Evolutionary conservation across 1,140 invertebrate genomes (phyloP).

Genomic region (Apolygus lucorum): DNA sequence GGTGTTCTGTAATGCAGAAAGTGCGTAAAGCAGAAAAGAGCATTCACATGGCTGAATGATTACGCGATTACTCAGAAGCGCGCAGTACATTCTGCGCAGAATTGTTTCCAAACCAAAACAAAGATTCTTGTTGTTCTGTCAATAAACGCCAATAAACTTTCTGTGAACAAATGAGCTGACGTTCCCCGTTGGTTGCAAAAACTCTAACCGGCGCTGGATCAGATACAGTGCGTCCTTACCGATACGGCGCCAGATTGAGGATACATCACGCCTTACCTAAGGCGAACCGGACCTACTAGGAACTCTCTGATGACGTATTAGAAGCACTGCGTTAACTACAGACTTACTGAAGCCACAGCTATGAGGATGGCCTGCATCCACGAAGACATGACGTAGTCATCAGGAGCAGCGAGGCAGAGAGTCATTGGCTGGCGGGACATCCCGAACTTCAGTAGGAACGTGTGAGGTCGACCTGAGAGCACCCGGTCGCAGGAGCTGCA

Average conservation of each 20-base stretch:
- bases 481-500: slow-evolving; percentile 1
- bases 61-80: no score
- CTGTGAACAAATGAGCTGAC: no score
- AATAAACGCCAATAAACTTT: no score
- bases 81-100: no score
- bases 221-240: no score
- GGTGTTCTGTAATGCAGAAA: no score
- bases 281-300: not conserved
- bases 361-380: slow-evolving; percentile 17
- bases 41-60: no score
- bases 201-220: no score
- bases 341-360: slow-evolving; percentile 10
- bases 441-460: slow-evolving; percentile 3
- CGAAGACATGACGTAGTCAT: not conserved
- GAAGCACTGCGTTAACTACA: not conserved
- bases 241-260: not conserved
- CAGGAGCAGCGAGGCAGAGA: slow-evolving; percentile 9
- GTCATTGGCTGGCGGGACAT: not conserved
- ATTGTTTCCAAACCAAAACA: no score
- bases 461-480: slow-evolving; percentile 3
- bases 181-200: no score
- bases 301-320: not conserved
- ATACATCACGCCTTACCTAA: not conserved
- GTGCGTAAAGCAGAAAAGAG: no score
- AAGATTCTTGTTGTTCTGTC: no score